phyloP scores from a whole-genome alignment of 1,140 invertebrate species.

The Spodoptera frugiperda region DNA sequence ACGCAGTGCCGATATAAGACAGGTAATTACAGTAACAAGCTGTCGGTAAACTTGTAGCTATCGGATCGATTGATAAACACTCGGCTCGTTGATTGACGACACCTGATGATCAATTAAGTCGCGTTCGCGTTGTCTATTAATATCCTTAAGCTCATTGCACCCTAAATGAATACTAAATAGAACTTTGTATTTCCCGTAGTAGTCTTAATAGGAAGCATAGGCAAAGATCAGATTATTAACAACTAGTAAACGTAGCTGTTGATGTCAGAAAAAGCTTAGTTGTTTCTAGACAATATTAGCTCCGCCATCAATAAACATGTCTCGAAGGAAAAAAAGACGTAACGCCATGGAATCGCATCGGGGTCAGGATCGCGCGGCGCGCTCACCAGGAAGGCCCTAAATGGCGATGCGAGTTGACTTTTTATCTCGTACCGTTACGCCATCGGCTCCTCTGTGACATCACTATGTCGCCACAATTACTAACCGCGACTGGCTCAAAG shows the following conservation, averaged over 20 bases:
- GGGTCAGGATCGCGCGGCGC: constrained; percentile 50
- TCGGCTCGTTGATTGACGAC: constrained; percentile 1
- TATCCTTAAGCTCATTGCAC: not conserved
- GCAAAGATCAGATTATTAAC: not conserved
- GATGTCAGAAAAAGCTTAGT: not conserved
- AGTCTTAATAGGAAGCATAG: too few species aligned
- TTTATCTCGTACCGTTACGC: constrained; percentile 63
- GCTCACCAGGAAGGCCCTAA: constrained; percentile 61
- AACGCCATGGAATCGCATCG: constrained; percentile 33
- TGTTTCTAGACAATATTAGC: not conserved
- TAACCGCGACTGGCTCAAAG: constrained; percentile 9
- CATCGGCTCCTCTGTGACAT: constrained; percentile 43
- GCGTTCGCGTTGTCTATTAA: not conserved
- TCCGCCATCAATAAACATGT: not conserved
- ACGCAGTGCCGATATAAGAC: not conserved
- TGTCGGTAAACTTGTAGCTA: constrained; percentile 9
- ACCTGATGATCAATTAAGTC: constrained; percentile 12
- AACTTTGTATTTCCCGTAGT: too few species aligned
- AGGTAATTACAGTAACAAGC: constrained; percentile 15
- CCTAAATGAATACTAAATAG: not conserved
- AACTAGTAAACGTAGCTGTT: not conserved
- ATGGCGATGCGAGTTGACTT: constrained; percentile 54
- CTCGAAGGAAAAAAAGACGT: not conserved
- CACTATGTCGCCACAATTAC: constrained; percentile 50
- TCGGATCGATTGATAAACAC: constrained; percentile 5